phyloP scores from a whole-genome alignment of 2,797 vertebrate species.

The Ctenopoma kingsleyae region DNA sequence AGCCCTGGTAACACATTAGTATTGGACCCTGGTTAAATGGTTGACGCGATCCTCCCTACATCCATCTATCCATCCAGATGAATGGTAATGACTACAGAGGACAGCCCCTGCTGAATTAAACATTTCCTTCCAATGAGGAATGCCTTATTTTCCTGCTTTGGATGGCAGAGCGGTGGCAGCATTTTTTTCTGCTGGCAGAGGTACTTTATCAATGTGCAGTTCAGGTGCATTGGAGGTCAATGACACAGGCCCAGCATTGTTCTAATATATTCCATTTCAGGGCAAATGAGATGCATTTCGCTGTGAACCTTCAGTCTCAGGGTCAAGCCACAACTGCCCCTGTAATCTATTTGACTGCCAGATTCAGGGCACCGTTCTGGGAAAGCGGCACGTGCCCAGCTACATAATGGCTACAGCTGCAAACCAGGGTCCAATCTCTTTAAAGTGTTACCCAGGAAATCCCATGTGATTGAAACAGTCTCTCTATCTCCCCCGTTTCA shows the following conservation, averaged over 20 bases:
- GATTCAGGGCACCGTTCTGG: constrained; percentile 48
- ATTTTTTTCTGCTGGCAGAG: constrained; percentile 52
- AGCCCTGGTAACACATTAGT: constrained; percentile 75
- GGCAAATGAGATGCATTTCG: constrained; percentile 76
- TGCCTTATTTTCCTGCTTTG: constrained; percentile 58
- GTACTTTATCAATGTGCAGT: constrained; percentile 76
- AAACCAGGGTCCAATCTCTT: constrained; percentile 66
- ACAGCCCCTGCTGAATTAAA: constrained; percentile 79
- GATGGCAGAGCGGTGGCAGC: constrained; percentile 36
- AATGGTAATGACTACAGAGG: constrained; percentile 72
- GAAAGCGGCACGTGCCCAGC: constrained; percentile 41
- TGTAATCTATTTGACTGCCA: constrained; percentile 75
- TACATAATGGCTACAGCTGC: constrained; percentile 48
- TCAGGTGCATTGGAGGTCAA: constrained; percentile 76
- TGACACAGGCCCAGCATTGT: constrained; percentile 69
- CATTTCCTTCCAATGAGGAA: constrained; percentile 67
- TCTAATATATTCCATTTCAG: constrained; percentile 78
- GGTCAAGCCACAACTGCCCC: constrained; percentile 64
- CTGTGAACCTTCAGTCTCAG: constrained; percentile 59
- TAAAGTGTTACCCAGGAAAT: constrained; percentile 72
- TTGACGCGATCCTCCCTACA: constrained; percentile 50
- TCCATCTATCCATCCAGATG: constrained; percentile 69
- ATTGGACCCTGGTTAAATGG: constrained; percentile 71
- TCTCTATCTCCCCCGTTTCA: constrained; percentile 31
- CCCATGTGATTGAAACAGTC: constrained; percentile 56